phyloP scores from a whole-genome alignment of 53 echinoderm and acorn worm species.

The Holothuria leucospilota region DNA sequence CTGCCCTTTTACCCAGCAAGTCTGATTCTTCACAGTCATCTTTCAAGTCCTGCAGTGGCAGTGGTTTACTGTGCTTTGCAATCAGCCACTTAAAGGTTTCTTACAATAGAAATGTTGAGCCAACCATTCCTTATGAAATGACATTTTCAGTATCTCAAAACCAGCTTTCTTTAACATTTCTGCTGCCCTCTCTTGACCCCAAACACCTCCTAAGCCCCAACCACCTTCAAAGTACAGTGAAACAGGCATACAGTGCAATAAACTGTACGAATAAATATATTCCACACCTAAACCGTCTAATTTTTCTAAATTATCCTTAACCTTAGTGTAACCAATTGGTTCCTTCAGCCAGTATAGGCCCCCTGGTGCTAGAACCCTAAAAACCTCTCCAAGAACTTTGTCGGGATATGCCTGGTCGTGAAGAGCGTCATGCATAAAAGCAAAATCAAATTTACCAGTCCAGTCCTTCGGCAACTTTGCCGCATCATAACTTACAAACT shows the following conservation, averaged over 20 bases:
- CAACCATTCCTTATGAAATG: background rate
- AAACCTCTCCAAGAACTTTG: background rate
- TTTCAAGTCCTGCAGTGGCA: no score
- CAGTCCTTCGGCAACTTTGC: background rate
- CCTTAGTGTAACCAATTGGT: background rate
- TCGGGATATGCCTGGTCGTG: slow-evolving; percentile 10
- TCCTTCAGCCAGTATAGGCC: background rate
- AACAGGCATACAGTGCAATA: slow-evolving; percentile 70
- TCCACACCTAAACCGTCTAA: background rate
- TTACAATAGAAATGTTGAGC: background rate
- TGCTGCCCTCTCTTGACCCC: slow-evolving; percentile 73
- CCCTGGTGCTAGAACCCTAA: background rate
- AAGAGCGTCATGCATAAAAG: slow-evolving; percentile 3
- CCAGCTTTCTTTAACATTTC: slow-evolving; percentile 61
- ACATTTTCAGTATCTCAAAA: slow-evolving; percentile 46
- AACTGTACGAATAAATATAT: slow-evolving; percentile 18
- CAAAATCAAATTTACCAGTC: background rate
- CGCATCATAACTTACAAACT: background rate
- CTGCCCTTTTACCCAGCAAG: no score
- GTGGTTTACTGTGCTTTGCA: no score
- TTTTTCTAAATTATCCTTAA: background rate
- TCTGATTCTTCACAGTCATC: no score
- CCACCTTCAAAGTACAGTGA: slow-evolving; percentile 63
- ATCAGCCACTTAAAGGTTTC: no score
- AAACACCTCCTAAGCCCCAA: slow-evolving; percentile 67